Percentiles rank a stretch among this genome's conserved stretches.
Conservation (phyloP, 1,140 invertebrate species). For the Drosophila sp. region DNA sequence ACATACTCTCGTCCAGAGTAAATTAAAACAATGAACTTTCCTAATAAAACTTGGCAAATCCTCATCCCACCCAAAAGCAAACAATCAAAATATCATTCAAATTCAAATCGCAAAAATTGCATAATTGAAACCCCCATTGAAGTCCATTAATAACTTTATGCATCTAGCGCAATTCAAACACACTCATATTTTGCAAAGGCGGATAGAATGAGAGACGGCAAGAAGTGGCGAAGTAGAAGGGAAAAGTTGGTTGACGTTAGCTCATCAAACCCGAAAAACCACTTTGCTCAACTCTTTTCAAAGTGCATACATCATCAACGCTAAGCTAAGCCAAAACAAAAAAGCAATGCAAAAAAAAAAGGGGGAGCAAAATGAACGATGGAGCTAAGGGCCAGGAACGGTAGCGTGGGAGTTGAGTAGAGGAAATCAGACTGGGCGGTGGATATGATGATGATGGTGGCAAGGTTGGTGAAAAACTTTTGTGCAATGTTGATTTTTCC, state of each 20-base stretch:
- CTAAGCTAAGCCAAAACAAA: constrained; percentile 81
- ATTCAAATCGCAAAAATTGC: constrained; percentile 79
- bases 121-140: constrained; percentile 78
- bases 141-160: constrained; percentile 80
- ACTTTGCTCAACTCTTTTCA: constrained; percentile 81
- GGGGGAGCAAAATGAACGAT: constrained; percentile 53
- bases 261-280: constrained; percentile 79
- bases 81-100: constrained; percentile 80
- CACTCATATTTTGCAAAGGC: constrained; percentile 20
- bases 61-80: constrained; percentile 40
- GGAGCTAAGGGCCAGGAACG: constrained; percentile 7
- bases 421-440: constrained; percentile 17
- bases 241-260: constrained; percentile 63
- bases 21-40: constrained; percentile 48
- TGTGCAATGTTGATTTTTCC: constrained; percentile 81
- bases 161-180: constrained; percentile 64
- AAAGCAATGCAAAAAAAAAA: constrained; percentile 53
- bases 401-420: not conserved
- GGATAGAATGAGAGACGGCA: not conserved
- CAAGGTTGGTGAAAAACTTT: constrained; percentile 58
- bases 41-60: constrained; percentile 19
- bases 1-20: constrained; percentile 25
- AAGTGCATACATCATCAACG: constrained; percentile 80
- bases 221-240: not conserved
- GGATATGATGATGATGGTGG: constrained; percentile 19